A percentile compares a stretch with the other conserved stretches of the same genome.
Conservation (phyloP, 2,113 vertebrate species). For the Cynoglossus semilaevis region DNA sequence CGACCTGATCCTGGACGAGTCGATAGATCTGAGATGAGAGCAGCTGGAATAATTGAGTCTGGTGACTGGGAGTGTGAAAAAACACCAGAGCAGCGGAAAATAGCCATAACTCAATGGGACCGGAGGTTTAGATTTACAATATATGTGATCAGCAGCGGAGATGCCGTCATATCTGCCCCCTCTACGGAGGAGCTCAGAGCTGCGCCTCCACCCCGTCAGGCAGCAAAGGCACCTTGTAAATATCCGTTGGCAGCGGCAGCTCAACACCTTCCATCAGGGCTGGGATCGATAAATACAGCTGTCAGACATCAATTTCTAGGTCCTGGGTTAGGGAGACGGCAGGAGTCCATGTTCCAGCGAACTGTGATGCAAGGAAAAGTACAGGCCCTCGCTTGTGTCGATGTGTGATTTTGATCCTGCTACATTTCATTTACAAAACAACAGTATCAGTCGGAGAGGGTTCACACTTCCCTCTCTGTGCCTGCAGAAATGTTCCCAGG, state of each 20-base stretch:
- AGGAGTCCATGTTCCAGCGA: neutral
- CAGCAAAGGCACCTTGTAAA: constrained; percentile 58
- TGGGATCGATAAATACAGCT: constrained; percentile 28
- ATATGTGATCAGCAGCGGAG: constrained; percentile 54
- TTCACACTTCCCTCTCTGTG: constrained; percentile 8
- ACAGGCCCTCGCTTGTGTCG: neutral
- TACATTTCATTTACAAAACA: constrained; percentile 28
- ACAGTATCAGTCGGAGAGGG: constrained; percentile 25
- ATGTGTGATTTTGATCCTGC: constrained; percentile 3
- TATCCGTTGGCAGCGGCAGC: constrained; percentile 23
- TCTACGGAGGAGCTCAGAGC: constrained; percentile 25
- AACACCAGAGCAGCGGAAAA: constrained; percentile 62
- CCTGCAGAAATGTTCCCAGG: constrained; percentile 26
- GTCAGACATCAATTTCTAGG: constrained; percentile 9
- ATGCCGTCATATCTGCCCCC: constrained; percentile 49
- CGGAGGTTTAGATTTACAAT: constrained; percentile 58
- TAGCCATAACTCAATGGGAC: constrained; percentile 56
- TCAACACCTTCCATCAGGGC: constrained; percentile 9
- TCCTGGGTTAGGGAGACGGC: constrained; percentile 1
- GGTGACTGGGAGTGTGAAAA: constrained; percentile 51
- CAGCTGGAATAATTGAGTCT: constrained; percentile 63
- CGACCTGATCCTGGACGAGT: constrained; percentile 42
- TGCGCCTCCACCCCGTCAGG: constrained; percentile 17
- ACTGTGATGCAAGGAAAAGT: neutral
- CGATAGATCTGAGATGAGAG: constrained; percentile 60